Conservation (phyloP, 1,140 invertebrate species). For the Penaeus chinensis region DNA sequence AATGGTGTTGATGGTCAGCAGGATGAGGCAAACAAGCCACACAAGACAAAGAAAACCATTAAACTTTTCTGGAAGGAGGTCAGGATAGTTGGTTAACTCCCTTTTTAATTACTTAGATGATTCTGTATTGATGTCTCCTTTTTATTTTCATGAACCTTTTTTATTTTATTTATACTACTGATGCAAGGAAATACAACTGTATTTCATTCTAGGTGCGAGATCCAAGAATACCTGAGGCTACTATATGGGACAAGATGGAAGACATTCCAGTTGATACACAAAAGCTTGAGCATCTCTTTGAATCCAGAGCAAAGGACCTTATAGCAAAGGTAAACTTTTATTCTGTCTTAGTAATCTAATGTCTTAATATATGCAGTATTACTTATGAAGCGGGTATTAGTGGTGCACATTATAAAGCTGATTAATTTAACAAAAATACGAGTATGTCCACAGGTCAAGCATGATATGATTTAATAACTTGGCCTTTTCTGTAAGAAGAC, state of each 20-base stretch:
- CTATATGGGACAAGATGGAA: conserved; percentile 95
- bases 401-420: too few species aligned
- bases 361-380: background rate
- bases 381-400: background rate
- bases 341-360: background rate
- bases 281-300: conserved; percentile 96
- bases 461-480: too few species aligned
- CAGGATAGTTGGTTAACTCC: conserved; percentile 53
- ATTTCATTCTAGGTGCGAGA: conserved; percentile 75
- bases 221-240: conserved; percentile 77
- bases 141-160: too few species aligned
- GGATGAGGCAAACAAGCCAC: conserved; percentile 67
- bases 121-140: background rate
- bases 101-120: background rate
- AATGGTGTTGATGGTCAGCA: conserved; percentile 65
- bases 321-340: conserved; percentile 83
- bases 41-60: conserved; percentile 97
- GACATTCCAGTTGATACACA: conserved; percentile 88
- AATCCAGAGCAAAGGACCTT: conserved; percentile 94
- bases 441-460: too few species aligned
- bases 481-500: too few species aligned
- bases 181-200: background rate
- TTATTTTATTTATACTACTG: background rate
- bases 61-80: conserved; percentile 98
- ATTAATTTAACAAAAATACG: too few species aligned